Evolutionary conservation across 2,888 invertebrate species (phyloP).

Genomic region (Apamea monoglypha): DNA sequence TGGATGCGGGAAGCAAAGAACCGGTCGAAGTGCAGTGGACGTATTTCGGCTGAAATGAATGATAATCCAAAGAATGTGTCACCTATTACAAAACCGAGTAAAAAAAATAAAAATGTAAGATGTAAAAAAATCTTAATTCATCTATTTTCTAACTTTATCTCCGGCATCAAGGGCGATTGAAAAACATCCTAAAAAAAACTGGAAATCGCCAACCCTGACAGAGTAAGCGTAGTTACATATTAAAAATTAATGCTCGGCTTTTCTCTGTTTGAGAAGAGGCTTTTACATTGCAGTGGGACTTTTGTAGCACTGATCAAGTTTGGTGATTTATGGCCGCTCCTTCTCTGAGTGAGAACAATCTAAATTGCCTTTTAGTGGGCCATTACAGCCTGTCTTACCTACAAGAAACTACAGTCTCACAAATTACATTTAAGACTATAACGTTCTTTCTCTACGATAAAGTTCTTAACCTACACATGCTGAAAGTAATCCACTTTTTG

Average conservation of each 20-base stretch:
- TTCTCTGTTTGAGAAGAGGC: too few relatives aligned
- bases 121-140: background rate
- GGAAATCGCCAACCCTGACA: background rate
- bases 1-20: too few relatives aligned
- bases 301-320: background rate
- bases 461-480: conserved; percentile 12
- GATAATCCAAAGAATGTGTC: background rate
- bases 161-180: background rate
- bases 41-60: too few relatives aligned
- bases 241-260: background rate
- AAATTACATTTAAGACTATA: conserved; percentile 22
- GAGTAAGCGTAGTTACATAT: background rate
- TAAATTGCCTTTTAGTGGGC: background rate
- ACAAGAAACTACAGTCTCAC: background rate
- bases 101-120: too few relatives aligned
- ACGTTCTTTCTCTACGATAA: background rate
- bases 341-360: background rate
- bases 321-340: background rate
- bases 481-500: conserved; percentile 36
- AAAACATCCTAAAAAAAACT: background rate
- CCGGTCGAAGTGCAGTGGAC: too few relatives aligned
- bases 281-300: background rate
- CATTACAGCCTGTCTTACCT: background rate
- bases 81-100: too few relatives aligned
- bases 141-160: background rate